Evolutionary conservation across 2,888 invertebrate species (phyloP).

Genomic region (Dasypogon diadema): DNA sequence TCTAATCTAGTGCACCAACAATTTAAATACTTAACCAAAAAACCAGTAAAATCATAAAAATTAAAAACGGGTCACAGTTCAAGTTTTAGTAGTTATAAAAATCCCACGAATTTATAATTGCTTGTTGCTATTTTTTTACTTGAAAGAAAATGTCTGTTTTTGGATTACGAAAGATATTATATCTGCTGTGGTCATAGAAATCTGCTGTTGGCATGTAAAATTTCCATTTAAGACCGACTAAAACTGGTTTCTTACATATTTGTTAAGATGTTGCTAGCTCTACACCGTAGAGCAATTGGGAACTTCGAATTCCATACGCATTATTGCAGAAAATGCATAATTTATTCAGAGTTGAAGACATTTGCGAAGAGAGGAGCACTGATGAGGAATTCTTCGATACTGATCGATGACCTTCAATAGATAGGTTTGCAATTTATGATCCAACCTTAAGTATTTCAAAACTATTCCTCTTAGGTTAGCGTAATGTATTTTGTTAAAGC

Average conservation of each 20-base stretch:
- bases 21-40: too few species aligned
- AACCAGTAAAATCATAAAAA: neutral
- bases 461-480: too few species aligned
- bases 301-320: constrained; percentile 16
- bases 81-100: neutral
- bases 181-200: neutral
- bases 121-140: neutral
- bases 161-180: constrained; percentile 7
- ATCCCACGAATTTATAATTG: neutral
- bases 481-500: too few species aligned
- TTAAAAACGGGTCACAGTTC: constrained; percentile 9
- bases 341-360: too few species aligned
- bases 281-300: constrained; percentile 2
- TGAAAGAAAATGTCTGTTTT: neutral
- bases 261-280: too few species aligned
- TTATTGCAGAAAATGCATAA: constrained; percentile 21
- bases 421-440: too few species aligned
- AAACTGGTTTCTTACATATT: constrained; percentile 18
- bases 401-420: too few species aligned
- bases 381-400: too few species aligned
- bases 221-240: neutral
- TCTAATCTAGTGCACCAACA: neutral
- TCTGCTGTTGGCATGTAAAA: constrained; percentile 12
- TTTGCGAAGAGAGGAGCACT: too few species aligned
- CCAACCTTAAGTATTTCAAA: too few species aligned